Conservation (phyloP, 2,888 invertebrate species). For the Ceraclea dissimilis region DNA sequence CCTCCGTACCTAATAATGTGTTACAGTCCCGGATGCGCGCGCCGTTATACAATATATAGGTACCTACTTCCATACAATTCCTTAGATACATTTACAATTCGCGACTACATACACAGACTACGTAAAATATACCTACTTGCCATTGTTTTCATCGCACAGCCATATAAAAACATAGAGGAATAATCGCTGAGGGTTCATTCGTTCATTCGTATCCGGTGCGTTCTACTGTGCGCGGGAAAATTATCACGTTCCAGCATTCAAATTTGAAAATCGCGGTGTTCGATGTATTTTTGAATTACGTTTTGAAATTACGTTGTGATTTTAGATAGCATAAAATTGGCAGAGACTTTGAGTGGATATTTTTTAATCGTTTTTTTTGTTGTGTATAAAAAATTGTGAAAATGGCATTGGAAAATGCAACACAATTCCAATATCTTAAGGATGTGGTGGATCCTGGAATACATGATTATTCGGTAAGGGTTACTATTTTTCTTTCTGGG, state of each 20-base stretch:
- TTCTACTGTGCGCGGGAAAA: not conserved
- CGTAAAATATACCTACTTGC: not conserved
- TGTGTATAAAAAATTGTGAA: no score
- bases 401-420: not conserved
- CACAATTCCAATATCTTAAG: not conserved
- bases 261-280: no score
- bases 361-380: no score
- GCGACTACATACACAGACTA: not conserved
- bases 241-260: not conserved
- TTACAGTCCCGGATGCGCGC: slow-evolving; percentile 13
- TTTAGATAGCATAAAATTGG: no score
- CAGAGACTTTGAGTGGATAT: no score
- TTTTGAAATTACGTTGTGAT: not conserved
- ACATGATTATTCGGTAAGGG: not conserved
- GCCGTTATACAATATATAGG: not conserved
- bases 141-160: not conserved
- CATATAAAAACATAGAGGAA: slow-evolving; percentile 14
- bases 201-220: not conserved
- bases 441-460: not conserved
- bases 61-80: not conserved
- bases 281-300: not conserved
- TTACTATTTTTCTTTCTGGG: no score
- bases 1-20: no score
- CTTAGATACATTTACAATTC: not conserved
- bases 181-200: slow-evolving; percentile 20